Conservation (phyloP, 2,888 invertebrate species). For the Cephus rjabovi region DNA sequence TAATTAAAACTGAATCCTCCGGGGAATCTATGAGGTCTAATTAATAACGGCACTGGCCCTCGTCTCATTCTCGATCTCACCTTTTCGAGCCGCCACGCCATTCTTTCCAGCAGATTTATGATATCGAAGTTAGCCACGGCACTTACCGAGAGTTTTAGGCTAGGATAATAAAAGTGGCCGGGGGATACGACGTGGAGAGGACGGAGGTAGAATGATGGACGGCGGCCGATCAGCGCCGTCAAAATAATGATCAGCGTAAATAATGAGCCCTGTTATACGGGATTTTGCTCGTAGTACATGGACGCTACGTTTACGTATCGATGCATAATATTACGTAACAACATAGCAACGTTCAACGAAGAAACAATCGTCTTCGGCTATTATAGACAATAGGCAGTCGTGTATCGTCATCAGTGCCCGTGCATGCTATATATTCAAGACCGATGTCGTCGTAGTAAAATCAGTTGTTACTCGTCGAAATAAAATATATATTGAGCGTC, state of each 20-base stretch:
- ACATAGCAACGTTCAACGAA: background rate
- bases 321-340: background rate
- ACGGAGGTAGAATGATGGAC: constrained; percentile 54
- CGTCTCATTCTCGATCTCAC: background rate
- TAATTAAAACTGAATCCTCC: constrained; percentile 41
- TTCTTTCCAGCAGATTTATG: constrained; percentile 54
- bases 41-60: constrained; percentile 32
- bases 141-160: constrained; percentile 55
- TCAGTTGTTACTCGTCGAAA: background rate
- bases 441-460: background rate
- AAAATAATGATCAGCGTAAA: constrained; percentile 63
- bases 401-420: background rate
- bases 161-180: constrained; percentile 50
- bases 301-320: background rate
- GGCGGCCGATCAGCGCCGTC: constrained; percentile 63
- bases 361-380: background rate
- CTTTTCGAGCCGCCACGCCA: constrained; percentile 19
- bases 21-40: constrained; percentile 31
- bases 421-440: background rate
- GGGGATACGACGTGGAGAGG: constrained; percentile 29
- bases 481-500: background rate
- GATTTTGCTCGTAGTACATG: background rate
- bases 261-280: constrained; percentile 53
- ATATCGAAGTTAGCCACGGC: constrained; percentile 53
- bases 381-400: background rate